phyloP scores from a whole-genome alignment of 2,113 vertebrate species.

The Cercocebus atys region DNA sequence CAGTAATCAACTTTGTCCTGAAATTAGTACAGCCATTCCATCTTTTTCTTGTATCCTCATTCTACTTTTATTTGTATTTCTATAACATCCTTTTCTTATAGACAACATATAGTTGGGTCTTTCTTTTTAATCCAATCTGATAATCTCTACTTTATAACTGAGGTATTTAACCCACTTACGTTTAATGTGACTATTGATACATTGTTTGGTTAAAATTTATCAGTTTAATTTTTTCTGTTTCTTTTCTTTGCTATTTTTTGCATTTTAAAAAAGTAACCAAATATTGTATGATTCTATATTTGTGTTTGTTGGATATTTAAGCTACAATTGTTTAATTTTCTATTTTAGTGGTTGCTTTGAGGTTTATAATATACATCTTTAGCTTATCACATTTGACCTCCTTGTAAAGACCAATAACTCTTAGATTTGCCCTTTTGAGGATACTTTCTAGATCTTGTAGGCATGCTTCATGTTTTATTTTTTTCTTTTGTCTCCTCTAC shows the following conservation, averaged over 20 bases:
- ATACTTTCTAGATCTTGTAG: too few relatives aligned
- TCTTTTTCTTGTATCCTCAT: neutral
- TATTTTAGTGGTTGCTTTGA: neutral
- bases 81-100: neutral
- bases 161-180: neutral
- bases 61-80: neutral
- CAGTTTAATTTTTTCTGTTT: neutral
- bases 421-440: too few relatives aligned
- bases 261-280: neutral
- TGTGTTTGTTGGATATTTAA: neutral
- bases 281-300: neutral
- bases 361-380: neutral
- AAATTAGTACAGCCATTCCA: neutral
- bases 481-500: too few relatives aligned
- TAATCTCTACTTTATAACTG: neutral
- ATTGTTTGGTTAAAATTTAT: neutral
- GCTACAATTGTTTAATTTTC: neutral
- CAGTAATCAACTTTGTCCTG: neutral
- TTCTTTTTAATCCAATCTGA: neutral
- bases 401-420: neutral
- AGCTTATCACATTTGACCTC: neutral
- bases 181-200: neutral
- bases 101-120: neutral
- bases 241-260: neutral
- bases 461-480: too few relatives aligned